phyloP scores from a whole-genome alignment of 2,888 invertebrate species.

The Exocentrus adspersus region DNA sequence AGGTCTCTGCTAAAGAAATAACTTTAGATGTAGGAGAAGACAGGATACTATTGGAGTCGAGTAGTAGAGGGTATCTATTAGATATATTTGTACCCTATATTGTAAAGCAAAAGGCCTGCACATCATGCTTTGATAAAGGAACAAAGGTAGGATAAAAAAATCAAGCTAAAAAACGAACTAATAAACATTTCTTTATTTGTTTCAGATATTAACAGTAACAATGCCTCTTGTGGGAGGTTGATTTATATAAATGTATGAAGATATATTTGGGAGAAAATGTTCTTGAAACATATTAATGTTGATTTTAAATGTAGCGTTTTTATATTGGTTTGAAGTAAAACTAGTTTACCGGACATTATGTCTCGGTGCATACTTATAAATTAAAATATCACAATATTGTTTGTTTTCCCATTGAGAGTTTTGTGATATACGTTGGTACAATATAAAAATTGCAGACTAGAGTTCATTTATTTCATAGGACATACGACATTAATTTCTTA shows the following conservation, averaged over 20 bases:
- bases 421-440: neutral
- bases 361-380: no score
- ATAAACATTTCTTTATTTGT: slow-evolving; percentile 30
- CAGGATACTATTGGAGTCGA: slow-evolving; percentile 74
- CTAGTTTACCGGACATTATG: no score
- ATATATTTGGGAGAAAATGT: no score
- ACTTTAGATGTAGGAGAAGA: slow-evolving; percentile 79
- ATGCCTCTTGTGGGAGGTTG: slow-evolving; percentile 58
- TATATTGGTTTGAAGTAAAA: no score
- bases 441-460: no score
- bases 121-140: slow-evolving; percentile 67
- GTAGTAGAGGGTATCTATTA: slow-evolving; percentile 69
- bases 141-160: slow-evolving; percentile 46
- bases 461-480: no score
- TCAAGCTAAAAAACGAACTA: neutral
- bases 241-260: slow-evolving; percentile 23
- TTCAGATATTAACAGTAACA: slow-evolving; percentile 60
- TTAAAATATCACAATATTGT: neutral
- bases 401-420: neutral
- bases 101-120: slow-evolving; percentile 69
- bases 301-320: no score
- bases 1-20: slow-evolving; percentile 72
- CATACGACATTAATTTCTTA: no score
- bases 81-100: slow-evolving; percentile 77
- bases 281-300: no score